These are phyloP conservation scores for Bombus sibiricus DNA, from an alignment of 1,140 invertebrate species.

Conservation along the genomic window DNA sequence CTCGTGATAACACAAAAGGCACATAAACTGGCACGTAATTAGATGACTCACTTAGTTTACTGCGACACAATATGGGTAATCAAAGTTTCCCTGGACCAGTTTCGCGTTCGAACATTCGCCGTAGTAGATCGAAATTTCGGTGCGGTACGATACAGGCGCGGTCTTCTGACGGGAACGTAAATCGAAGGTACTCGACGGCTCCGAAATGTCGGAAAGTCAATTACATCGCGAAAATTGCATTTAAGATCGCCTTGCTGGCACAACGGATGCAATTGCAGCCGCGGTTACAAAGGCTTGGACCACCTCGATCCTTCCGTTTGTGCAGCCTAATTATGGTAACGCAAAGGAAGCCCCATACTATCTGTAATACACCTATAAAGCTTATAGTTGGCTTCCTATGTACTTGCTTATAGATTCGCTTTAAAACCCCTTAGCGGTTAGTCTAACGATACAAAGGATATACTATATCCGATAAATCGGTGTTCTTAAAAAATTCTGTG, in stretches of 20 bases:
- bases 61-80: conserved; percentile 35
- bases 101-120: conserved; percentile 5
- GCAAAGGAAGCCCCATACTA: conserved; percentile 9
- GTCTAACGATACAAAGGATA: background rate
- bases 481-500: background rate
- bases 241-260: conserved; percentile 54
- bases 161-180: background rate
- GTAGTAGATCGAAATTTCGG: conserved; percentile 17
- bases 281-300: conserved; percentile 52
- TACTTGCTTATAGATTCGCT: background rate
- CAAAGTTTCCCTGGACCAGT: conserved; percentile 29
- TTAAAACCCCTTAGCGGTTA: background rate
- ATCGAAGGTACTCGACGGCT: conserved; percentile 21
- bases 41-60: conserved; percentile 7
- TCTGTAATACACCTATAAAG: background rate
- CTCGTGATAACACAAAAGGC: background rate
- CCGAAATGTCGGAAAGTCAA: conserved; percentile 54
- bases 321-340: conserved; percentile 38
- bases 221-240: conserved; percentile 60
- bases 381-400: too few species aligned
- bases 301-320: conserved; percentile 20
- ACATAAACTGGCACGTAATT: background rate
- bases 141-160: background rate
- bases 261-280: conserved; percentile 58
- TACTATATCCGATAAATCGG: background rate